These are phyloP conservation scores for Hemaris fuciformis DNA, from an alignment of 2,888 invertebrate genomes.

Conservation along the genomic window DNA sequence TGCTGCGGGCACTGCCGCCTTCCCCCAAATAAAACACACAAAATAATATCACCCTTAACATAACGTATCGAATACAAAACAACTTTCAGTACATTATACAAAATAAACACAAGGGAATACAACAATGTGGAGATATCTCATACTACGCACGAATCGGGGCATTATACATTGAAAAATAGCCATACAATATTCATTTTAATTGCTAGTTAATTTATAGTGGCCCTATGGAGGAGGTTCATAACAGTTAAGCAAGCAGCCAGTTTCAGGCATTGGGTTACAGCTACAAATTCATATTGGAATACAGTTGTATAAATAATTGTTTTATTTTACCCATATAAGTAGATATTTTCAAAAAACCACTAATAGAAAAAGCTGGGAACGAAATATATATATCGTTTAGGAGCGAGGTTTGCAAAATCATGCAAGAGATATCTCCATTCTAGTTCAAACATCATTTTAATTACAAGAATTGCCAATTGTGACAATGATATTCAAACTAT, in stretches of 20 bases:
- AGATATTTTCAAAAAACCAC: background rate
- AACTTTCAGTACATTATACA: background rate
- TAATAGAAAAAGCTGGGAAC: background rate
- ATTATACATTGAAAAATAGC: background rate
- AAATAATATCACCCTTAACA: conserved; percentile 50
- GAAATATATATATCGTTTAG: background rate
- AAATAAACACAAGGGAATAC: conserved; percentile 6
- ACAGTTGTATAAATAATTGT: background rate
- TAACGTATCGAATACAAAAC: conserved; percentile 6
- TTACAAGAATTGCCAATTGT: conserved; percentile 16
- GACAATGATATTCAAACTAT: conserved; percentile 11
- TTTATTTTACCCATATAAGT: background rate
- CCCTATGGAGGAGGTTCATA: background rate
- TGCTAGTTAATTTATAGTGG: background rate
- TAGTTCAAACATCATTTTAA: conserved; percentile 25
- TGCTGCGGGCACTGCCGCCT: conserved; percentile 88
- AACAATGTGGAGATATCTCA: conserved; percentile 5
- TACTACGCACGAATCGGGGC: background rate
- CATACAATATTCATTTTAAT: too few species aligned
- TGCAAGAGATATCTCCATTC: conserved; percentile 32
- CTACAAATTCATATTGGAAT: background rate
- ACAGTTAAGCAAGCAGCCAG: background rate
- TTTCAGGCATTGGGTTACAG: background rate
- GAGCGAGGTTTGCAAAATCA: conserved; percentile 15
- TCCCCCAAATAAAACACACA: conserved; percentile 79